Evolutionary conservation across 2,888 invertebrate genomes (phyloP), one percentile per base, ranked within the genome.

Genomic region (Hemistola chrysoprasaria): DNA sequence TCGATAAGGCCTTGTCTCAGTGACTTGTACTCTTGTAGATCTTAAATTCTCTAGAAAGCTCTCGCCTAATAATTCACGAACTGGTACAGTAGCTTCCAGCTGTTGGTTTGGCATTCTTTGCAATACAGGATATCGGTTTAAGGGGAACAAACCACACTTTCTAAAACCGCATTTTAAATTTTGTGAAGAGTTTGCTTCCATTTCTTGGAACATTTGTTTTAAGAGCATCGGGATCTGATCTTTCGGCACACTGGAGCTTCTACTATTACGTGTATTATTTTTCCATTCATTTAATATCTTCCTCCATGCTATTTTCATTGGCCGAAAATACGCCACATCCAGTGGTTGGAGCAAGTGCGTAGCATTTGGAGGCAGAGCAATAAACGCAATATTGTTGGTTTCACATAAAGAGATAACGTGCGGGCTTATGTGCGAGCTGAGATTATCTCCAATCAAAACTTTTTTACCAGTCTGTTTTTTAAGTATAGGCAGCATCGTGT

Each of bases 221-320:
- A 53, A 45, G 23, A 53, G 49, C 38, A 29, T 34, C 25, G 52
- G 49, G 40, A 53, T 50, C 29, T 42, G 44, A 25, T 50, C 44
- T 38, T 49, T n/a, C n/a, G n/a, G n/a, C n/a, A n/a, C n/a, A n/a
- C 34, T 38, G 23, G n/a, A n/a, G n/a, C n/a, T n/a, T n/a, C n/a
- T n/a, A n/a, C n/a, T n/a, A n/a, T n/a, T n/a, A n/a, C n/a, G n/a
- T n/a, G 37, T 39, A 31, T 34, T 28, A 31, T 32, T 40, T 37
- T 50, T 53, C 50, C 43, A 47, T 30, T 42, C 33, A 11, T 40
- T 46, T 40, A 53, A 38, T 22, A 32, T 29, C 20, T 48, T 35
- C 22, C 53, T 39, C 53, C 53, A 48, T 24, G 47, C 53, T 20
- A 37, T 42, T 38, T 50, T 50, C 37, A 53, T 45, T 8, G 47